phyloP scores from a whole-genome alignment of 2,113 vertebrate species.

The Zonotrichia leucophrys region DNA sequence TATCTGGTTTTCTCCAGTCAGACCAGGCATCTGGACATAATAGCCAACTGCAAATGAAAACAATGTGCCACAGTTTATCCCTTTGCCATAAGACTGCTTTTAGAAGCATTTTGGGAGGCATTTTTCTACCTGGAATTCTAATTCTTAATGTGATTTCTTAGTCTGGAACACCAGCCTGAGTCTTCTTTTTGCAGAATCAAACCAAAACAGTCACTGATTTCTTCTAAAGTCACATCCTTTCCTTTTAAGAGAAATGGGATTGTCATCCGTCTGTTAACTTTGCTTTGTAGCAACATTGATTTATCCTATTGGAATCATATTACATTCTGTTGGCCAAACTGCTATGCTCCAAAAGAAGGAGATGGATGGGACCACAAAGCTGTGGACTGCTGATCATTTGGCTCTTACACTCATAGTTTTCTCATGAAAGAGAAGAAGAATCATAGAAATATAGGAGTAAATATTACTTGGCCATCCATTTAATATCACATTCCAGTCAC shows the following conservation, averaged over 20 bases:
- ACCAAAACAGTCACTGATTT: not conserved
- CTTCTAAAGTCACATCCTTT: not conserved
- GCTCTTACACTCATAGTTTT: not conserved
- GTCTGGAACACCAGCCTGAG: not conserved
- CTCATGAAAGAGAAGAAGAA: not conserved
- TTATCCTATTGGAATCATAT: accelerated
- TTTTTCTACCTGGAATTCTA: not conserved
- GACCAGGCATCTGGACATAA: not conserved
- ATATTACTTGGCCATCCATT: not conserved
- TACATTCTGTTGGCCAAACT: not conserved
- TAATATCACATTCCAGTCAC: not conserved
- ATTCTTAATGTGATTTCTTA: not conserved
- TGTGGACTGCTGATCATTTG: not conserved
- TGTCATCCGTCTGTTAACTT: not conserved
- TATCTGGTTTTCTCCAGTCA: not conserved
- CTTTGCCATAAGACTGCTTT: not conserved
- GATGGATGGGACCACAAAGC: not conserved
- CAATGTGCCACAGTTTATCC: not conserved
- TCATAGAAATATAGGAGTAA: not conserved
- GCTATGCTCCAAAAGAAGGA: not conserved
- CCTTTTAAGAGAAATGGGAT: not conserved
- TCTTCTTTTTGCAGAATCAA: not conserved
- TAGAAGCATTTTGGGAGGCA: not conserved
- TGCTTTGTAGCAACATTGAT: not conserved
- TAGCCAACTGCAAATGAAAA: not conserved